Base-by-base conservation (phyloP, 2,888 invertebrate species). In the Tenthredo livida region DNA sequence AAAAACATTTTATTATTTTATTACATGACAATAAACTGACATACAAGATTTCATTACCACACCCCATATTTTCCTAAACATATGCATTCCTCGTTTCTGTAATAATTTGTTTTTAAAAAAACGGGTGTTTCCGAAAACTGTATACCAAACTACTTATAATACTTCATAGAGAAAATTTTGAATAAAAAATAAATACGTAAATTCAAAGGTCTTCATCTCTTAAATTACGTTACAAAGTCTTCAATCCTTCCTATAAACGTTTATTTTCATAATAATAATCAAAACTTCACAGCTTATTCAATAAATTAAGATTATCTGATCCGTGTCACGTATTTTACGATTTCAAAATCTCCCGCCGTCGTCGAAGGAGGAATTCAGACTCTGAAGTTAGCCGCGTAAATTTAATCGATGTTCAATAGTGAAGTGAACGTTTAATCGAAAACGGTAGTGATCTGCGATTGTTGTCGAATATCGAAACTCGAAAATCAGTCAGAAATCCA, bases 1-100 rank as follows among this genome's bases (percentile, higher is more conserved):
- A 89, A 86, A 17, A 80, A 40, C 80, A 80, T 80, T 80, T 80
- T 77, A 25, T 37, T 29, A 84, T 77, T 78, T 84, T 37, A 77
- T 65, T 47, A 61, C 58, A 43, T 65, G 47, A 84, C 77, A 67
- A 50, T 37, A 15, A 58, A 65, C 84, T 77, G 77, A 47, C 40
- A n/a, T n/a, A n/a, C n/a, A 65, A 78, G 77, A 84, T 84, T 84
- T 84, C 47, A 78, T 47, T 17, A 33, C 12, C 83, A 29, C 47
- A 43, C 83, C 67, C 70, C 83, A 83, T 83, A 67, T 83, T 70
- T 83, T 21, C n/a, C 37, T 12, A 65, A 80, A 80, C 80, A 80
- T n/a, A 61, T 43, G 61, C 80, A 61, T n/a, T 77, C 54, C 50
- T 17, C 37, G 29, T 77, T 77, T 47, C 15, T 54, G 33, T 25